phyloP scores from a whole-genome alignment of 2,113 vertebrate species.

The Marmota monax region DNA sequence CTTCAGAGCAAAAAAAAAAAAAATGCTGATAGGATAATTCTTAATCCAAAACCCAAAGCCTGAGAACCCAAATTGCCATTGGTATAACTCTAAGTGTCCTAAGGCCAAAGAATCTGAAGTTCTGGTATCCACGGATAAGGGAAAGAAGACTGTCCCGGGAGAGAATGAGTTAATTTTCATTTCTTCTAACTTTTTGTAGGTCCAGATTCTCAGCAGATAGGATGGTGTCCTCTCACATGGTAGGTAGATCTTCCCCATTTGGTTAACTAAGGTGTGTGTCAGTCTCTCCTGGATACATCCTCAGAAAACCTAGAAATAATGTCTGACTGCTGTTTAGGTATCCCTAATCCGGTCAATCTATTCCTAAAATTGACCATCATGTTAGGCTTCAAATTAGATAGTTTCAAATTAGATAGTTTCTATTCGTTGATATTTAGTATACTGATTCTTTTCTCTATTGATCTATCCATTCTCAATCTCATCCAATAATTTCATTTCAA shows the following conservation, averaged over 20 bases:
- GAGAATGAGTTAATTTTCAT: not conserved
- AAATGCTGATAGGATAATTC: not conserved
- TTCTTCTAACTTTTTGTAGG: too few relatives aligned
- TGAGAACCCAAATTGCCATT: too few relatives aligned
- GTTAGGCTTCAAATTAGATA: not conserved
- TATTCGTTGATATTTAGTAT: not conserved
- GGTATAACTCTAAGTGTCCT: too few relatives aligned
- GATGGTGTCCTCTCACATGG: too few relatives aligned
- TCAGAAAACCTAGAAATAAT: not conserved
- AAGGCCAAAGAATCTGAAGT: not conserved
- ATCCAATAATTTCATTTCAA: constrained; percentile 4
- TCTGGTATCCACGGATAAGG: not conserved
- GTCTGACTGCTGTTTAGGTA: not conserved
- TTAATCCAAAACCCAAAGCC: not conserved
- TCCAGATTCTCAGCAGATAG: rapidly evolving
- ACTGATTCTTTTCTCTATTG: not conserved
- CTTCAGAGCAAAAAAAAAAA: not conserved
- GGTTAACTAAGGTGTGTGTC: not conserved
- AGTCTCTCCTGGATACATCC: not conserved
- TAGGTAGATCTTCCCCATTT: not conserved
- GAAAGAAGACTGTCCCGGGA: not conserved
- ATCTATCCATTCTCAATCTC: not conserved
- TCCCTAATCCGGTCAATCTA: not conserved
- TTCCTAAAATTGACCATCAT: not conserved
- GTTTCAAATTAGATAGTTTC: not conserved